Evolutionary conservation across 2,888 invertebrate genomes (phyloP), one percentile per base, ranked within the genome.

Genomic region (Rhagonycha fulva): DNA sequence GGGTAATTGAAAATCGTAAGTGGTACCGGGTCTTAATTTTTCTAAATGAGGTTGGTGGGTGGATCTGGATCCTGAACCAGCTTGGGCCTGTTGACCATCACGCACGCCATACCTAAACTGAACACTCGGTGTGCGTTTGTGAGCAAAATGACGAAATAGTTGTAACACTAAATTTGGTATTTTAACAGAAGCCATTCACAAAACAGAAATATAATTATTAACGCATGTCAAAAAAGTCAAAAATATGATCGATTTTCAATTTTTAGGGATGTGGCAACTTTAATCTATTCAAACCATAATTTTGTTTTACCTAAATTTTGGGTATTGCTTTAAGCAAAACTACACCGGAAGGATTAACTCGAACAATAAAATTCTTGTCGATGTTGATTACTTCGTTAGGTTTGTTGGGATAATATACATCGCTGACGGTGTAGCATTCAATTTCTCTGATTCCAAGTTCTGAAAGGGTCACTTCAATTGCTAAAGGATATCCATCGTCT

Each of bases 401-500:
- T 11, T 28, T n/a, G 19, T 70, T 69, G 3, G 71, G 62, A 24
- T 77, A 61, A 32, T 60, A 78, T 76, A 82, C 83, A 84, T 89
- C 88, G 82, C 83, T 80, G 63, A 89, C 77, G 67, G 72, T 78
- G 77, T 89, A 89, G 19, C 87, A 87, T 67, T 82, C 76, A 9
- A 82, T 76, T 77, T 86, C 84, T 14, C 77, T 81, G 32, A 89
- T 79, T 9, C 86, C 88, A 60, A 88, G 79, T 14, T 84, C 82
- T 9, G 76, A 32, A n/a, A 88, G 77, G 11, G 81, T 80, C 23
- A 88, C 84, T 61, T 84, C 85, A n/a, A 88, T 81, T 47, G 84
- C 84, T 76, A 86, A 87, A 3, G 89, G 88, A 76, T 87, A 85
- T n/a, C 89, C 89, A 83, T 89, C 89, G 9, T 84, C 84, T 75